These are phyloP conservation scores for Diploptera punctata DNA, from an alignment of 2,888 invertebrate species.

Conservation along the genomic window DNA sequence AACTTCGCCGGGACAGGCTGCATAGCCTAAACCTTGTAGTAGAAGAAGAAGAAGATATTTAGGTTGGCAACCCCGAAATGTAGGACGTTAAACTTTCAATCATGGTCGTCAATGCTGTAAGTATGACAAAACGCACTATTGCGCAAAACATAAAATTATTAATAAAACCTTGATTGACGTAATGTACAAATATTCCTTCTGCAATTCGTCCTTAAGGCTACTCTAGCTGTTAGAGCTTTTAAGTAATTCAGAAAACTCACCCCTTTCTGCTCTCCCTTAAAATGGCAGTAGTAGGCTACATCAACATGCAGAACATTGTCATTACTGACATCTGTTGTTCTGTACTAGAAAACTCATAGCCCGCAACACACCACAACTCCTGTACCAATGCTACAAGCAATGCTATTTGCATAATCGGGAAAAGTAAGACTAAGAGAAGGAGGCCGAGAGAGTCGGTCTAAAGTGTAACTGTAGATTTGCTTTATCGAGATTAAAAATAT, in stretches of 20 bases:
- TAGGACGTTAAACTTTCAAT: no score
- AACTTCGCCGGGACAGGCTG: no score
- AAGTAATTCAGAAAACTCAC: constrained; percentile 1
- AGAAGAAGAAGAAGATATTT: no score
- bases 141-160: no score
- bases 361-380: constrained; percentile 11
- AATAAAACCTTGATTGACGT: no score
- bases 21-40: no score
- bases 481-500: neutral
- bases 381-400: constrained; percentile 21
- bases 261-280: neutral
- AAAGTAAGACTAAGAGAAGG: neutral
- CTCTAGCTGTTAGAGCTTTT: neutral
- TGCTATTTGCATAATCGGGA: constrained; percentile 27
- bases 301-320: constrained; percentile 32
- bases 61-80: no score
- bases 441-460: neutral
- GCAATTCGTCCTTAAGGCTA: neutral
- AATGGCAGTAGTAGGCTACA: neutral
- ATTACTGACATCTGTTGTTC: constrained; percentile 28
- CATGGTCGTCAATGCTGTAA: no score
- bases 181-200: no score
- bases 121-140: no score
- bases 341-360: neutral
- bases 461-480: no score